Conservation (phyloP, 2,888 invertebrate genomes). For the Sphecodes monilicornis region DNA sequence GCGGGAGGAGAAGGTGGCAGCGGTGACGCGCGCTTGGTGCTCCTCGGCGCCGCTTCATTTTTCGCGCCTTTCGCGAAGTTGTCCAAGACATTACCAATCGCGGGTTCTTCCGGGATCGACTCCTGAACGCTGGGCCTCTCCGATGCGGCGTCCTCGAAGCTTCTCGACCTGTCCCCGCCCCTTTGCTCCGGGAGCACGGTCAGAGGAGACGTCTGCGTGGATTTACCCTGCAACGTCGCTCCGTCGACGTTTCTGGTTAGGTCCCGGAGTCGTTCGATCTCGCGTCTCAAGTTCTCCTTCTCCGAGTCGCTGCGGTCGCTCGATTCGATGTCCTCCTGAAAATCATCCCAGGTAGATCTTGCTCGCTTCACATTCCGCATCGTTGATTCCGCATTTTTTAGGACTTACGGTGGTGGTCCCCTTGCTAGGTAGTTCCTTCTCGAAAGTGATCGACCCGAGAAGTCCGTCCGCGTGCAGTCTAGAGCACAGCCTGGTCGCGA, state of each 20-base stretch:
- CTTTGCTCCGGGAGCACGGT: neutral
- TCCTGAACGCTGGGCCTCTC: slow-evolving; percentile 9
- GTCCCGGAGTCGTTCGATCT: slow-evolving; percentile 42
- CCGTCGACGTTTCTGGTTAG: slow-evolving; percentile 13
- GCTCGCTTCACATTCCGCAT: neutral
- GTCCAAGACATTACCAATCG: neutral
- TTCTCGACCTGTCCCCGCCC: neutral
- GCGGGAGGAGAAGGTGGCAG: slow-evolving; percentile 82
- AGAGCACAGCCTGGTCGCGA: slow-evolving; percentile 94
- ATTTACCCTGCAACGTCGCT: slow-evolving; percentile 27
- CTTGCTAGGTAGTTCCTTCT: slow-evolving; percentile 25
- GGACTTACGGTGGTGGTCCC: slow-evolving; percentile 26
- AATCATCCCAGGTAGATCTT: neutral
- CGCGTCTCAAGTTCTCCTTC: slow-evolving; percentile 26
- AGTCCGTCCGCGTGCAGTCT: slow-evolving; percentile 94
- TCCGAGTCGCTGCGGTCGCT: slow-evolving; percentile 40
- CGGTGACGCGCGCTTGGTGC: neutral
- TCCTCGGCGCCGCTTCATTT: neutral
- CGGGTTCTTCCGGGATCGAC: neutral
- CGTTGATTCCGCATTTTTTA: neutral
- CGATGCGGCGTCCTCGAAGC: neutral
- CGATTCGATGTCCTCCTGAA: slow-evolving; percentile 27
- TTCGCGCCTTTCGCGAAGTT: neutral
- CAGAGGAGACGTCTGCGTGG: slow-evolving; percentile 44
- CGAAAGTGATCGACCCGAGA: slow-evolving; percentile 89